Conservation (phyloP, 1,140 invertebrate genomes). For the Diachasmimorpha longicaudata region DNA sequence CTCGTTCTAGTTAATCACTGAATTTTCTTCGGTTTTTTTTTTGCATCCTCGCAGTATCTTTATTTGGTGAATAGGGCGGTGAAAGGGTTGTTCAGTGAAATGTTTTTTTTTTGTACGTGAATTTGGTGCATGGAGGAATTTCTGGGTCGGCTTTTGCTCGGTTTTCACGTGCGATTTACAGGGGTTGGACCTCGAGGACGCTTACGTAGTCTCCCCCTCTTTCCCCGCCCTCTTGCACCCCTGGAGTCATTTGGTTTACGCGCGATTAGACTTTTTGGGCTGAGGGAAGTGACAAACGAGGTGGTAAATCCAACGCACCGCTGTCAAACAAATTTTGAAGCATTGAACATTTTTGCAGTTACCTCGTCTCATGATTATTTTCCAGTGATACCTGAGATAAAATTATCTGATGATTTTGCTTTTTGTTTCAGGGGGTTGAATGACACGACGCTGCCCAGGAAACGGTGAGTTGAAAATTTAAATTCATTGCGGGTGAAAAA, state of each 20-base stretch:
- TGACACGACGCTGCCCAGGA: neutral
- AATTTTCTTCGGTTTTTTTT: neutral
- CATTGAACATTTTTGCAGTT: neutral
- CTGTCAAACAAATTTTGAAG: neutral
- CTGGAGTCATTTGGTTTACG: constrained; percentile 18
- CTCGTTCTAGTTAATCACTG: constrained; percentile 4
- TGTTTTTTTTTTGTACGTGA: neutral
- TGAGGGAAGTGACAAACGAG: constrained; percentile 13
- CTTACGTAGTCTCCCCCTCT: neutral
- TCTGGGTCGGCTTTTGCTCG: neutral
- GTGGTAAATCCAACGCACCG: constrained; percentile 6
- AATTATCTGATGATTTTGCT: neutral
- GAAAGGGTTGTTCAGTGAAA: neutral
- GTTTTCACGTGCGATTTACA: constrained; percentile 13
- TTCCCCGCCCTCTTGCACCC: no score
- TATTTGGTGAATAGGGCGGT: neutral
- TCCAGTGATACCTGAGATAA: neutral
- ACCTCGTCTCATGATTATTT: neutral
- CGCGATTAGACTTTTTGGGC: constrained; percentile 24
- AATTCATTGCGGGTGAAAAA: neutral
- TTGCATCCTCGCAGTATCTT: neutral
- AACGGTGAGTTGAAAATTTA: neutral
- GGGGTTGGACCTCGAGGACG: constrained; percentile 1
- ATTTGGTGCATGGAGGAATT: constrained; percentile 2
- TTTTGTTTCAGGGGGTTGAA: neutral